Percentiles rank a stretch among this genome's conserved stretches.
Evolutionary conservation across 2,113 vertebrate species (phyloP).

Genomic region (Erythrolamprus reginae): DNA sequence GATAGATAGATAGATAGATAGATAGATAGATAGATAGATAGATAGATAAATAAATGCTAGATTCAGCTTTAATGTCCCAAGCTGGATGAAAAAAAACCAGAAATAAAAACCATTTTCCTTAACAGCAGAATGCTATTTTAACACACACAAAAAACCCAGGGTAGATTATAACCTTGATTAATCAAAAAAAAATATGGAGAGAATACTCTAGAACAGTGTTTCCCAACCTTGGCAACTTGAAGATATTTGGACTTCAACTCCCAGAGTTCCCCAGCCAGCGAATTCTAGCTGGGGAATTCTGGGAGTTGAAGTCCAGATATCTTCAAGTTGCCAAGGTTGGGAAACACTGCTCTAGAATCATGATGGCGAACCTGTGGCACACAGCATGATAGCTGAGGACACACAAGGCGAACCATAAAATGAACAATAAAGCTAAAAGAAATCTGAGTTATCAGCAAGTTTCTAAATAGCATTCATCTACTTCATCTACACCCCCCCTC

Average conservation of each 20-base stretch:
- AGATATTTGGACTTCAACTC: too few relatives aligned
- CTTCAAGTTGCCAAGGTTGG: too few relatives aligned
- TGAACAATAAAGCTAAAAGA: background rate
- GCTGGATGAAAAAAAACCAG: background rate
- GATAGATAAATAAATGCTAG: background rate
- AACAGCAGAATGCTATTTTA: background rate
- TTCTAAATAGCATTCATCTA: background rate
- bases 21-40: too few relatives aligned
- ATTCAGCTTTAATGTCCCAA: background rate
- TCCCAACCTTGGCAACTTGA: too few relatives aligned
- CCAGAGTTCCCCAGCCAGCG: too few relatives aligned
- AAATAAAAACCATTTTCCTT: background rate
- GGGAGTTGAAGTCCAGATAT: too few relatives aligned
- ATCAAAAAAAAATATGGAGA: background rate
- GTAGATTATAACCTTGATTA: background rate
- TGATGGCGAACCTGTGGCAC: too few relatives aligned
- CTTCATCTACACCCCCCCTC: background rate
- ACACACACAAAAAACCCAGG: background rate
- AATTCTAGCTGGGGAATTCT: too few relatives aligned
- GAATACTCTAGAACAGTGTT: background rate
- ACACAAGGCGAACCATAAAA: too few relatives aligned
- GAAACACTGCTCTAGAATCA: too few relatives aligned
- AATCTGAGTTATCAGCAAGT: background rate
- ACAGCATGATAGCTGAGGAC: too few relatives aligned
- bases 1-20: too few relatives aligned